Evolutionary conservation across 2,113 vertebrate species (phyloP).

Genomic region (Protobothrops mucrosquamatus): DNA sequence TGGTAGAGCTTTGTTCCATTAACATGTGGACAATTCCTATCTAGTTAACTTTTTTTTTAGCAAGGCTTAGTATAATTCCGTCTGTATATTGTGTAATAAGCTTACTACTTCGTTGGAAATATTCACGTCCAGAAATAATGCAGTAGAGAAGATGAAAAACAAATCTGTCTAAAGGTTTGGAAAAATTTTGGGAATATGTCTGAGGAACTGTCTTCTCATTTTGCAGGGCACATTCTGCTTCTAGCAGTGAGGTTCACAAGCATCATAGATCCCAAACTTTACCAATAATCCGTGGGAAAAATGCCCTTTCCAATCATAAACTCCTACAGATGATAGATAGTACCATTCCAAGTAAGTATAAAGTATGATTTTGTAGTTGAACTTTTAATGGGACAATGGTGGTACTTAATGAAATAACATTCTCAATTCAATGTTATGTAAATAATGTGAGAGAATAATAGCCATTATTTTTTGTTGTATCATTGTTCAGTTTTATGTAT

Average conservation of each 20-base stretch:
- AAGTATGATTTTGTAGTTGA: background rate
- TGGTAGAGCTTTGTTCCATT: background rate
- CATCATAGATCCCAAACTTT: conserved; percentile 94
- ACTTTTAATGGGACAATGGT: background rate
- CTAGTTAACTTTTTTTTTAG: background rate
- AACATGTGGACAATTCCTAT: background rate
- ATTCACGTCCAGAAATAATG: background rate
- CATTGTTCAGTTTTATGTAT: background rate
- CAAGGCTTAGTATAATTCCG: background rate
- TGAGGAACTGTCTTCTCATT: background rate
- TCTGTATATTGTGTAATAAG: background rate
- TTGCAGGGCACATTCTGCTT: conserved; percentile 86
- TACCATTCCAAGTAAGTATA: conserved; percentile 73
- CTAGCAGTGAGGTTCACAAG: conserved; percentile 85
- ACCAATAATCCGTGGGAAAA: conserved; percentile 95
- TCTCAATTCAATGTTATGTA: background rate
- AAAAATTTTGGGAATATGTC: background rate
- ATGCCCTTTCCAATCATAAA: conserved; percentile 92
- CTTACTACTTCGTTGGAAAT: background rate
- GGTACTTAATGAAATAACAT: background rate
- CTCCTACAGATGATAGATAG: conserved; percentile 94
- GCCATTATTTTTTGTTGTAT: background rate
- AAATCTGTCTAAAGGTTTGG: background rate
- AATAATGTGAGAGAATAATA: background rate
- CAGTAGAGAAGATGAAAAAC: background rate